Evolutionary conservation across 2,113 vertebrate species (phyloP), one percentile per base, ranked within the genome.

Genomic region (Lepus europaeus): DNA sequence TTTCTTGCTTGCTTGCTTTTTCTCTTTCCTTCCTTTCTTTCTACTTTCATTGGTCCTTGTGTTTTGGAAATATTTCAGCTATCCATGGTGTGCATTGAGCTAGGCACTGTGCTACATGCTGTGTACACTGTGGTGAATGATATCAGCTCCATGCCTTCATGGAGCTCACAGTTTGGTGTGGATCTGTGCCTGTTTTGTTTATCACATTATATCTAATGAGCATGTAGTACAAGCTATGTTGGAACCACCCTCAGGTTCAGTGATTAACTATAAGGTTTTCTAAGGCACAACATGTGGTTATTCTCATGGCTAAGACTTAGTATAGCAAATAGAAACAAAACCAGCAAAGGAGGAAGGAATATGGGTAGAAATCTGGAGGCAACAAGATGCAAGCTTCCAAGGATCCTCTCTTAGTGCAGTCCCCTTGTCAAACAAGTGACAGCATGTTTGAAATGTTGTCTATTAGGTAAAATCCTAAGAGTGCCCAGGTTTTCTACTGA

Each of bases 131-230:
- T 83, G 31, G 14, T 82, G 14, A 87, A 17, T 73, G 51, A 93
- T 93, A 78, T 14, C 56, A 69, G 31, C 9, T 82, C 19, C 27
- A 66, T 73, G 33, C 9, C 39, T 5, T 68, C 59, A 4, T 10
- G 33, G n/a, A 92, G 59, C 27, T 86, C 66, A 61, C 4, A 85
- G 29, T 87, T 36, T 66, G 39, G 33, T 36, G 5, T 77, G 9
- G 3, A 80, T 76, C 66, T 56, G 81, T 84, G 53, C 45, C 19
- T 29, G 2, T 89, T 74, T 80, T 66, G 66, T 69, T 73, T 59
- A 74, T 83, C 87, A 93, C 36, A 51, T 89, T 70, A 83, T 45
- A 79, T 74, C 29, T 70, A 33, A 72, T 87, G 36, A 56, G 14
- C 36, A 23, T 29, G 29, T 17, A 74, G 6, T 91, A 64, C 77